Evolutionary conservation across 2,113 vertebrate genomes (phyloP), one percentile per base, ranked within the genome.

Genomic region (Apus apus): DNA sequence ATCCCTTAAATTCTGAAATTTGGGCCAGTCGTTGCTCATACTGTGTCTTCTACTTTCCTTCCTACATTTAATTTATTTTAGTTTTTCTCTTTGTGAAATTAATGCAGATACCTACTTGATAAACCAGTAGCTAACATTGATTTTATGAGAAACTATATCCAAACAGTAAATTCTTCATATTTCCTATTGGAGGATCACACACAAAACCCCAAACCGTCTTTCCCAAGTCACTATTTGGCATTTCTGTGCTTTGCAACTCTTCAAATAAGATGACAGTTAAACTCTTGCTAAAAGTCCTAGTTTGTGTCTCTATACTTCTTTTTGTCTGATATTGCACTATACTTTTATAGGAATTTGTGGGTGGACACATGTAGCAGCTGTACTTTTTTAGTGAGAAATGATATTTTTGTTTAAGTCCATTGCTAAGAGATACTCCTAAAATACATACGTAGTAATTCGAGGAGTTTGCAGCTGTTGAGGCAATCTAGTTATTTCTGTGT

Each of bases 191-290:
- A 74, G 14, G 4, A 22, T 27, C 13, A 66, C 19, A 48, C 5
- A n/a, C 9, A 61, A 10, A 3, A 0, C 1, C 6, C 5, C 3
- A 82, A 72, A 57, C 13, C 11, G 10, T 13, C 65, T 9, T 21
- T 91, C 20, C 20, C 17, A 84, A 56, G 45, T 57, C 32, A 65
- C 18, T 13, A 9, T 78, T 74, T 61, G 20, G 6, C 56, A 51
- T 46, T 76, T 45, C 38, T 80, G n/a, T 50, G 13, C 9, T 84
- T 65, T 65, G 13, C 11, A 77, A 16, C 7, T 76, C 54, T 73
- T 29, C 21, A 68, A 14, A 29, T 40, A 57, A 73, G 5, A 7
- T 77, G 32, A 1, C 16, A 65, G 60, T 65, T 58, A 77, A 70
- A 57, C 11, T 71, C 30, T n/a, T 45, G 50, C 13, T 66, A 2